Conservation (phyloP, 2,888 invertebrate genomes). For the Chalcis sispes region DNA sequence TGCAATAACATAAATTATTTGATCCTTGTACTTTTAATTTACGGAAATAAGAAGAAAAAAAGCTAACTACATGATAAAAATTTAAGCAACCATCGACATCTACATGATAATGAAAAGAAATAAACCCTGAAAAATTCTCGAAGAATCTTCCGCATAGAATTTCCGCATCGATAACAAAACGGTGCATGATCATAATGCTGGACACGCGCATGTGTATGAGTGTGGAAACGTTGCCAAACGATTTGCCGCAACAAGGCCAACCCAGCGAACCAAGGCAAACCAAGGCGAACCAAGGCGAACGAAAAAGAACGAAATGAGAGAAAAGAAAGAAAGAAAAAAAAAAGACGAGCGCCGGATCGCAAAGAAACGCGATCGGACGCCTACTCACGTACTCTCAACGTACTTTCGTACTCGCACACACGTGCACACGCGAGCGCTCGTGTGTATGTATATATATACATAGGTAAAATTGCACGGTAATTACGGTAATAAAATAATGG, state of each 20-base stretch:
- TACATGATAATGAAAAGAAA: not conserved
- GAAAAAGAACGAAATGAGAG: constrained; percentile 57
- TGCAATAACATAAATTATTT: too few relatives aligned
- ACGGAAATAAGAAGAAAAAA: too few relatives aligned
- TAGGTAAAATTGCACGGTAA: too few relatives aligned
- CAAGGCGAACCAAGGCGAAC: not conserved
- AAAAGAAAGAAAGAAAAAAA: constrained; percentile 24
- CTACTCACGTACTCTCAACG: too few relatives aligned
- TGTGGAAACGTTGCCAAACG: not conserved
- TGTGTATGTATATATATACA: too few relatives aligned
- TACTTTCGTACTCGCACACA: too few relatives aligned
- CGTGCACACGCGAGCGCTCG: too few relatives aligned
- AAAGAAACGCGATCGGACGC: not conserved
- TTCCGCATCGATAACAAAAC: constrained; percentile 3
- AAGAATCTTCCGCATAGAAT: constrained; percentile 1
- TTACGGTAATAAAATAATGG: too few relatives aligned
- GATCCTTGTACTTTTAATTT: too few relatives aligned
- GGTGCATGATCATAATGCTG: not conserved
- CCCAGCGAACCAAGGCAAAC: not conserved
- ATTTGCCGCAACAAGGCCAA: constrained; percentile 13
- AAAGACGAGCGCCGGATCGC: constrained; percentile 36
- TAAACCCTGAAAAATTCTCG: not conserved
- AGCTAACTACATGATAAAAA: not conserved
- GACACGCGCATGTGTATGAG: too few relatives aligned
- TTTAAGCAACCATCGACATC: too few relatives aligned